Base-by-base conservation (phyloP, 2,797 vertebrate species). In the Xiphorhynchus erythropygius region DNA sequence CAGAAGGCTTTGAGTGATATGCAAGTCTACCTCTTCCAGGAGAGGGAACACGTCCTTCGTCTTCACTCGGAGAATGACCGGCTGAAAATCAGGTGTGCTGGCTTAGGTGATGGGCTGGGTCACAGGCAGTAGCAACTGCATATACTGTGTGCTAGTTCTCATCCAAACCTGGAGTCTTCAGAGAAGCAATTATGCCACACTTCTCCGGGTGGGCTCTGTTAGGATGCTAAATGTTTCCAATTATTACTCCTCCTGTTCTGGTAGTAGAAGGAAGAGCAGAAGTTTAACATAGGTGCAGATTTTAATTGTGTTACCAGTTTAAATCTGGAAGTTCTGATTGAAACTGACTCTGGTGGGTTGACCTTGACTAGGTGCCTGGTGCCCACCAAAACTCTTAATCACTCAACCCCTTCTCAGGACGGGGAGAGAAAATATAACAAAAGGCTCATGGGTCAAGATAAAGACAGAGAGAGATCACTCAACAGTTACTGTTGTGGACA, bases 11-110 rank as follows among this genome's bases (percentile, higher is more conserved):
- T 99, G 84, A 99, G 99, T 68, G 99, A 99, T 83, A 98, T 99
- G 99, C 99, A 99, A 94, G 98, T 99, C 81, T 99, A 97, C 96
- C 99, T 99, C 24, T 99, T 99, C 96, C 99, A 99, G 95, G 99
- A 99, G 91, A 98, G 99, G 70, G 99, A 99, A 73, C 99, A 99
- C 4, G 99, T 99, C 19, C 98, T 99, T 53, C 98, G 99, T 21
- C 98, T 99, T 28, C 98, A 99, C 84, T 98, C 99, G 0, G 99
- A 99, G 97, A 99, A 99, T 4, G 99, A 99, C 95, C 95, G 98
- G 21, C 98, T 99, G 13, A 99, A 99, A 94, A 99, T 99, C 98
- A 99, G 99, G 99, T 99, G 81, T 77, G 91, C 33, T 37, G 5
- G 14, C 24, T 5, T 21, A 4, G 4, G 1, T 28, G 47, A 19